Base-by-base conservation (phyloP, 2,797 vertebrate genomes). In the Epinephelus coioides region DNA sequence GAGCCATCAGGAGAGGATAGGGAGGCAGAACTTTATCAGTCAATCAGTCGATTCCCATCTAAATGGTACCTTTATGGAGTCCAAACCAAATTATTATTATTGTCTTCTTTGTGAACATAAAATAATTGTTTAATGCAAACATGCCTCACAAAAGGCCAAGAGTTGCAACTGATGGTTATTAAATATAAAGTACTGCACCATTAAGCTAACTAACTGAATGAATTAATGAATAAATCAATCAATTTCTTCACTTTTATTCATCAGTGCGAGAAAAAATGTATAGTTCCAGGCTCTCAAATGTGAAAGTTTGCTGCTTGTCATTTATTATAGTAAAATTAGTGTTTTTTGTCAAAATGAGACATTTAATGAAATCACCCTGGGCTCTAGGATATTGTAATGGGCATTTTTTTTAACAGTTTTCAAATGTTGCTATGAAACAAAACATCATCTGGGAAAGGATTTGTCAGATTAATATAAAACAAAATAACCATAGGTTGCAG, bases 1-100 rank as follows among this genome's bases (percentile, higher is more conserved):
- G 73, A 89, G 82, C 76, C 71, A 83, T 89, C 84, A 81, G n/a
- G 67, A 70, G 34, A 61, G 70, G 68, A 83, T 65, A 71, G 54
- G 34, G 69, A 72, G 76, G 71, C 51, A 68, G 78, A 71, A 69
- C 69, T 85, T 80, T 57, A 83, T 81, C 76, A 46, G 53, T 30
- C 23, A 56, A 56, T 30, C 40, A 27, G 30, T 27, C 6, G 14
- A 12, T 44, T 85, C 34, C 50, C 34, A 72, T 78, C 57, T n/a
- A 60, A 72, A 67, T 14, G 23, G 5, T 30, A 62, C n/a, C 46
- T 69, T 72, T 46, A 54, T 19, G 21, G 30, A 56, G 47, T 70
- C 51, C 49, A 70, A 61, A 51, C 30, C 61, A 73, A 18, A 65
- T 74, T 67, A 49, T 54, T 51, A 79, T 60, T 17, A 49, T 21